Conservation (phyloP, 2,113 vertebrate species). For the Lagopus muta region DNA sequence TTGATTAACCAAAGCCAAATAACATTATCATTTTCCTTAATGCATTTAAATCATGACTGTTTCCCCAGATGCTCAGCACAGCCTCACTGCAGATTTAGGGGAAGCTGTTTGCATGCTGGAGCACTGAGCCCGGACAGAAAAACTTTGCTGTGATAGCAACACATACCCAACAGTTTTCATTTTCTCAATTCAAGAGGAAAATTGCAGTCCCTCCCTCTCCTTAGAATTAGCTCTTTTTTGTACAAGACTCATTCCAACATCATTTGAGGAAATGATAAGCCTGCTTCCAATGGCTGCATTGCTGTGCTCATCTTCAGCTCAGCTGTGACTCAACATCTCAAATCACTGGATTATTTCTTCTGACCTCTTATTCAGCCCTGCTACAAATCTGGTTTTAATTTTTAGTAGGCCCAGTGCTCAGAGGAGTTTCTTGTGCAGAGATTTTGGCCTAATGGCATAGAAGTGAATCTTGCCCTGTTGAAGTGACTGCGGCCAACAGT, state of each 20-base stretch:
- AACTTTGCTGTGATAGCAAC: slow-evolving; percentile 32
- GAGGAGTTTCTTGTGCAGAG: background rate
- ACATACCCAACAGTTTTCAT: slow-evolving; percentile 31
- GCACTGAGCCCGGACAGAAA: background rate
- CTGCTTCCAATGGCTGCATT: background rate
- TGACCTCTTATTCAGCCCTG: background rate
- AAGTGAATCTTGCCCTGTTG: background rate
- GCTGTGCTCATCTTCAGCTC: background rate
- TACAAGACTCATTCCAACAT: slow-evolving; percentile 14
- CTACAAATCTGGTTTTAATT: background rate
- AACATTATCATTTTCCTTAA: slow-evolving; percentile 42
- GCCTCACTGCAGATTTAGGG: slow-evolving; percentile 16
- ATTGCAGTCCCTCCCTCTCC: background rate
- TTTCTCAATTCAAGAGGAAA: slow-evolving; percentile 34
- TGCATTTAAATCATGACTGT: slow-evolving; percentile 48
- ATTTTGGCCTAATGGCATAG: background rate
- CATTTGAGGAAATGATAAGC: background rate
- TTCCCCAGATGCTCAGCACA: slow-evolving; percentile 39
- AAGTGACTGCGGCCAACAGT: background rate
- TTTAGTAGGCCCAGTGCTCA: fast-evolving
- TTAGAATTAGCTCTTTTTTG: background rate
- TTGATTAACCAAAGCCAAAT: slow-evolving; percentile 64
- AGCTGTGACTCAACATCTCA: background rate
- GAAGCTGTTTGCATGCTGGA: slow-evolving; percentile 51
- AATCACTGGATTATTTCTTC: background rate